A percentile compares a stretch with the other conserved stretches of the same genome.
phyloP scores from a whole-genome alignment of 2,888 invertebrate species.

The Habrosyne pyritoides region DNA sequence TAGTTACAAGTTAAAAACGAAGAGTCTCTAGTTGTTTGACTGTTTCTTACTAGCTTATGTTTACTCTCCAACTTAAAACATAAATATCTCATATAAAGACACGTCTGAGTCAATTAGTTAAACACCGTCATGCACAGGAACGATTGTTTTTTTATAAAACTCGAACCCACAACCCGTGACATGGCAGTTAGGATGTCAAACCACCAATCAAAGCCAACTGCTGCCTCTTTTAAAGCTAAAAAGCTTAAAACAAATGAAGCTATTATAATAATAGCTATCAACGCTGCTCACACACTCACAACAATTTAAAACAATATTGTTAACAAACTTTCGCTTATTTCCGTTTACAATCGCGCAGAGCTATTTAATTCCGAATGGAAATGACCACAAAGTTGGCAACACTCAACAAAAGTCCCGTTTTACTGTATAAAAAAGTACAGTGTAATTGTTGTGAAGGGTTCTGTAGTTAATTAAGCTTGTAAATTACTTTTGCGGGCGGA shows the following conservation, averaged over 20 bases:
- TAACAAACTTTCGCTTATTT: background rate
- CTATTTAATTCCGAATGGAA: constrained; percentile 17
- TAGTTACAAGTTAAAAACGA: no score
- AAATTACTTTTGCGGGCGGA: no score
- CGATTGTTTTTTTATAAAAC: no score
- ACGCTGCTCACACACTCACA: background rate
- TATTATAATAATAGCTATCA: constrained; percentile 6
- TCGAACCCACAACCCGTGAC: no score
- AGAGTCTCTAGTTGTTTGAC: no score
- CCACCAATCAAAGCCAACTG: no score
- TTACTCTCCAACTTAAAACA: no score
- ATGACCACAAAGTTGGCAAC: background rate
- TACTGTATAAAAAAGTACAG: background rate
- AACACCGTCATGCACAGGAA: no score
- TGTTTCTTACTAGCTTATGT: no score
- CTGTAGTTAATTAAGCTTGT: background rate
- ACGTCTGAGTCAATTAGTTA: no score
- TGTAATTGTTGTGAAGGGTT: background rate
- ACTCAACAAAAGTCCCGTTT: background rate
- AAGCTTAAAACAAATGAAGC: background rate
- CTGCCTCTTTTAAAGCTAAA: background rate
- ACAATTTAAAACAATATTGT: constrained; percentile 2
- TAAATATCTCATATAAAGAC: no score
- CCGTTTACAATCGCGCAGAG: background rate
- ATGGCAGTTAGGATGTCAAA: no score